A percentile compares a stretch with the other conserved stretches of the same genome.
These are phyloP conservation scores for Oreochromis mossambicus DNA, from an alignment of 2,797 vertebrate species.

Conservation along the genomic window DNA sequence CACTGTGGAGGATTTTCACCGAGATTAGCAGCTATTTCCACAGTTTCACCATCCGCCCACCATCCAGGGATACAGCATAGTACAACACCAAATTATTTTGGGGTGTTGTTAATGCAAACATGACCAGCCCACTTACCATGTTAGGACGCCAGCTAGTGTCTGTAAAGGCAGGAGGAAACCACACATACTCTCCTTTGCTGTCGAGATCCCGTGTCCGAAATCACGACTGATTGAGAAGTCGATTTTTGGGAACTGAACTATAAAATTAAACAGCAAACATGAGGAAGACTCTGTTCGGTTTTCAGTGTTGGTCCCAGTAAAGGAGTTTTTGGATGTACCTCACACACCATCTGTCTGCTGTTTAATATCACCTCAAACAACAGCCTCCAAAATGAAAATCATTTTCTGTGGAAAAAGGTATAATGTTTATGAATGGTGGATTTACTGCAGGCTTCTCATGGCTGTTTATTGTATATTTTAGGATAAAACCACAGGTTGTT, in stretches of 20 bases:
- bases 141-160: rapidly evolving
- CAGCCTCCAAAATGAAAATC: neutral
- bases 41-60: neutral
- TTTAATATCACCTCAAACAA: neutral
- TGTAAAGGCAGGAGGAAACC: neutral
- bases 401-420: neutral
- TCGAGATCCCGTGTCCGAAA: rapidly evolving
- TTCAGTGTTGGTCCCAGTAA: neutral
- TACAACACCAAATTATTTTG: neutral
- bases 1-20: neutral
- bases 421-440: neutral
- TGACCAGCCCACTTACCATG: neutral
- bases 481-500: neutral
- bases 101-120: neutral
- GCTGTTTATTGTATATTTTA: neutral
- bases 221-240: neutral
- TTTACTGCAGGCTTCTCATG: neutral
- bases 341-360: neutral
- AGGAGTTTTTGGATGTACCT: neutral
- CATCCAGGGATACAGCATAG: neutral
- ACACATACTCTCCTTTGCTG: neutral
- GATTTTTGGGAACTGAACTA: neutral
- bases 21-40: neutral
- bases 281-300: neutral
- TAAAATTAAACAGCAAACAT: neutral